Percentiles rank a stretch among this genome's conserved stretches.
phyloP scores from a whole-genome alignment of 2,113 vertebrate genomes.

The Thomomys bottae region DNA sequence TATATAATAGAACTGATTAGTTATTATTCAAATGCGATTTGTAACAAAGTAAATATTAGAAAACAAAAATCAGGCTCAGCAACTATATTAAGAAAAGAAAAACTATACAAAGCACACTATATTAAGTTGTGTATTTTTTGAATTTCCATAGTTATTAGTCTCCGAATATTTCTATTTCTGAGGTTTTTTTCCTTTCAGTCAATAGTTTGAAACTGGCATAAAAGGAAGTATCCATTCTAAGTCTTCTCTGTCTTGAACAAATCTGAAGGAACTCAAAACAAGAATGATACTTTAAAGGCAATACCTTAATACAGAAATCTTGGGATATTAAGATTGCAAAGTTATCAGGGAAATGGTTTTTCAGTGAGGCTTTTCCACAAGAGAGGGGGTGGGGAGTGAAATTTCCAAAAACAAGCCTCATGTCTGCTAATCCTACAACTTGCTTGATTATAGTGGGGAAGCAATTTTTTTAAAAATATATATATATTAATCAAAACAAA shows the following conservation, averaged over 20 bases:
- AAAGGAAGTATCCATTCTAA: conserved; percentile 22
- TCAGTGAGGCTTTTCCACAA: conserved; percentile 20
- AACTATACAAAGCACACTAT: conserved; percentile 79
- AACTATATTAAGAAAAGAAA: conserved; percentile 77
- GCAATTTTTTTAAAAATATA: neutral
- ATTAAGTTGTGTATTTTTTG: conserved; percentile 44
- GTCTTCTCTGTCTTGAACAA: conserved; percentile 31
- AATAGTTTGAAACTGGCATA: conserved; percentile 20
- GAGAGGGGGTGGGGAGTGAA: neutral
- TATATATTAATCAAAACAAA: conserved; percentile 26
- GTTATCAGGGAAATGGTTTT: conserved; percentile 33
- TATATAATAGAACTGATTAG: conserved; percentile 82
- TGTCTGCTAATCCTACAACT: conserved; percentile 24
- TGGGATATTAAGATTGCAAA: conserved; percentile 25
- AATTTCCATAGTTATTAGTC: conserved; percentile 52
- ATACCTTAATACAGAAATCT: conserved; percentile 24
- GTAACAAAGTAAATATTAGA: conserved; percentile 72
- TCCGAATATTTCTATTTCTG: conserved; percentile 56
- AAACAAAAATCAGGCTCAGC: conserved; percentile 79
- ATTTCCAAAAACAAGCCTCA: conserved; percentile 43
- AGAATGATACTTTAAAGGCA: conserved; percentile 40
- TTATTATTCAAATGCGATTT: conserved; percentile 78
- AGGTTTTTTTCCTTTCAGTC: conserved; percentile 58
- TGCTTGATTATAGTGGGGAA: conserved; percentile 9
- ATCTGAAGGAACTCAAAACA: conserved; percentile 35